Evolutionary conservation across 37 sponge, comb jelly and placozoan genomes (phyloP), one percentile per base, ranked within the genome.

Genomic region (Ianthella basta): DNA sequence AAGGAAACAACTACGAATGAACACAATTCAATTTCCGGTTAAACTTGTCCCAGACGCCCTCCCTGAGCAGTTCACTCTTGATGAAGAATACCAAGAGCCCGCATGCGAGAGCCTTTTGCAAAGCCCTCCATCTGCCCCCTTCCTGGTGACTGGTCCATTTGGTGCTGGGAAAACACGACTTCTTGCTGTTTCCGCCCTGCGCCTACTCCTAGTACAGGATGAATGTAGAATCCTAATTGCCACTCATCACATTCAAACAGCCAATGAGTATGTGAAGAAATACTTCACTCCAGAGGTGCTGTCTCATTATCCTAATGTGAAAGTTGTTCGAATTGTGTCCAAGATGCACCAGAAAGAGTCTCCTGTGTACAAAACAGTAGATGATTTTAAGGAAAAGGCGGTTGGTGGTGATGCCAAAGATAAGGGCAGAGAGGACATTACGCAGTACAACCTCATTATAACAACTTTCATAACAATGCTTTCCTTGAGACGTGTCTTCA

Each of bases 91-190:
- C 23, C 88, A 93, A 35, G 24, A 35, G 15, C n/a, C 23, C 15
- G 83, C 86, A 29, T 59, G 87, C 18, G 21, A 82, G 32, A 55
- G 23, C 10, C 75, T 93, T 19, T 18, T 88, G 23, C 29, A 24
- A 29, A 41, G 81, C 69, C 30, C 72, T 14, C 18, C 82, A 15
- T 82, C 55, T 21, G 80, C 86, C 15, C 94, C 94, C 39, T 68
- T 89, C 64, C 33, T 93, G 15, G 56, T 89, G 19, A 75, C 30
- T 75, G 94, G 94, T 40, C 72, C 94, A 10, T 93, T 89, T 89
- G 94, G 94, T 37, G 87, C 94, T 25, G 94, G 94, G 24, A 93
- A 93, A 78, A 93, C 94, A 30, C 84, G 82, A 30, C 19, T 93
- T 54, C 55, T 93, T 38, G 94, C 94, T 59, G 23, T 36, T n/a